These are phyloP conservation scores for Philonicus albiceps DNA, from an alignment of 2,888 invertebrate species.

Conservation along the genomic window DNA sequence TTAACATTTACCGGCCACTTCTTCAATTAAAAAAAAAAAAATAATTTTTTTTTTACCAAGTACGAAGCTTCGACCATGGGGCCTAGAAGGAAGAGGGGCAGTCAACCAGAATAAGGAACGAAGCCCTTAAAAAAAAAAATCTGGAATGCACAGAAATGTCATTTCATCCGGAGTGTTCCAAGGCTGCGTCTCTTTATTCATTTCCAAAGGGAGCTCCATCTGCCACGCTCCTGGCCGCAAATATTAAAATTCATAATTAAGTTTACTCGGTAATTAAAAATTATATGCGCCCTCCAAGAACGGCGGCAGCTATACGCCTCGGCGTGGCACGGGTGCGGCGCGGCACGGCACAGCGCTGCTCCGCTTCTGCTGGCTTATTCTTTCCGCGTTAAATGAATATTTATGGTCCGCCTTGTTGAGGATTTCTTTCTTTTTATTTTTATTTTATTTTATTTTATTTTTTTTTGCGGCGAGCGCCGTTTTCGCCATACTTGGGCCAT, in stretches of 20 bases:
- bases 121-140: slow-evolving; percentile 34
- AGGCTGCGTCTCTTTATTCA: slow-evolving; percentile 33
- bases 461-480: not conserved
- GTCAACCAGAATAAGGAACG: slow-evolving; percentile 19
- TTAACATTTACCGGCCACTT: slow-evolving; percentile 31
- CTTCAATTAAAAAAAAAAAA: slow-evolving; percentile 29
- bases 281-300: slow-evolving; percentile 53
- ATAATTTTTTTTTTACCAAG: not conserved
- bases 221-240: slow-evolving; percentile 51
- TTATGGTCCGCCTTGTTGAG: slow-evolving; percentile 42
- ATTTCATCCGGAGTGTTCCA: slow-evolving; percentile 14
- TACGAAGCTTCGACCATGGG: not conserved
- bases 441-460: no score
- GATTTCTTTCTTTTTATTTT: slow-evolving; percentile 22
- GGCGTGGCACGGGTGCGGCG: not conserved
- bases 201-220: slow-evolving; percentile 25
- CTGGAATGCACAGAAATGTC: slow-evolving; percentile 38
- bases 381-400: slow-evolving; percentile 42
- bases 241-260: slow-evolving; percentile 64
- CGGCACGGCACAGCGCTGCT: not conserved
- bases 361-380: slow-evolving; percentile 19
- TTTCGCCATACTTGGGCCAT: not conserved
- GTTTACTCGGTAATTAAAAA: slow-evolving; percentile 65
- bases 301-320: not conserved
- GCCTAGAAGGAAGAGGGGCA: not conserved